phyloP scores from a whole-genome alignment of 2,113 vertebrate species.

The Microcebus ravelobensis region DNA sequence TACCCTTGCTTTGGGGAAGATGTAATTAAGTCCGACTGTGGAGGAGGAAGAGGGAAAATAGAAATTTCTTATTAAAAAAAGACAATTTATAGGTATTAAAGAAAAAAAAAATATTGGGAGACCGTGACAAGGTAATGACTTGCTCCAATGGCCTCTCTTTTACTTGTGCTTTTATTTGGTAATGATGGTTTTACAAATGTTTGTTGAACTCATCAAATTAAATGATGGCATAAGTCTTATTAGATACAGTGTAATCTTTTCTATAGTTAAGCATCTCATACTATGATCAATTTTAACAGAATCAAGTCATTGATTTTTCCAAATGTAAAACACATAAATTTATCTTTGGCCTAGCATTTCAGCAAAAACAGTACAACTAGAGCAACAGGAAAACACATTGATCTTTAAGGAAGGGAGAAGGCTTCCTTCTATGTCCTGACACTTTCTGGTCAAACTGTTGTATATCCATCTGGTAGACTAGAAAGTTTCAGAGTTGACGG shows the following conservation, averaged over 20 bases:
- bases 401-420: neutral
- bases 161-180: neutral
- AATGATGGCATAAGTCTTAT: neutral
- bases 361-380: neutral
- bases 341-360: neutral
- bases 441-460: neutral
- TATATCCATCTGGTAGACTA: neutral
- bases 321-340: neutral
- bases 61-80: neutral
- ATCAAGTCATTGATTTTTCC: neutral
- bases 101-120: neutral
- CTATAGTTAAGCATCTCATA: neutral
- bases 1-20: neutral
- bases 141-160: neutral
- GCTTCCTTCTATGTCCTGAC: neutral
- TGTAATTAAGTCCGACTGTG: neutral
- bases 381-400: neutral
- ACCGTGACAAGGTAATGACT: neutral
- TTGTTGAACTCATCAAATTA: neutral
- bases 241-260: neutral
- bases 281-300: neutral
- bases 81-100: neutral
- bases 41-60: neutral
- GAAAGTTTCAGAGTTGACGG: neutral
- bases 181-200: neutral